Base-by-base conservation (phyloP, 2,888 invertebrate species). In the Gerris lacustris region DNA sequence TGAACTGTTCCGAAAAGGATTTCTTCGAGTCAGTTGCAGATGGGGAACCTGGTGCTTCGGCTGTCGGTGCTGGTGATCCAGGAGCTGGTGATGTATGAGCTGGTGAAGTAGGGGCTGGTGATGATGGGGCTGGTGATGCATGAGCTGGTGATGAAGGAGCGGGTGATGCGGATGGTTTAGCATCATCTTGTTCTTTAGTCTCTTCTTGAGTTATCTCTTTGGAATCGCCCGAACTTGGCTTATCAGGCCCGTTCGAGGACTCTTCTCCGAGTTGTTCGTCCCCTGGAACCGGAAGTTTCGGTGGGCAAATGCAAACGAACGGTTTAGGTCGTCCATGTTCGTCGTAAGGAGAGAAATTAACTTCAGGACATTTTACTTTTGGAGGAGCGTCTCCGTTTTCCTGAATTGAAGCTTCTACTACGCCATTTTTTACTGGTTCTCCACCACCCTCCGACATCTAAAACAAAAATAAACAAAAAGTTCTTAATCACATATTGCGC, bases 1-100 rank as follows among this genome's bases (percentile, higher is more conserved):
- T 87, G 80, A 93, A 93, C 70, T 86, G 86, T 71, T 88, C 88
- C 17, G 64, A 64, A 44, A 68, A 67, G 7, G 15, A 64, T 45
- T 63, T 43, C 17, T 11, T 44, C 18, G 67, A 9, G 9, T 67
- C 67, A 7, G 6, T 43, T 7, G 67, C 43, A 67, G 31, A 64
- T 55, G 55, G 55, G 9, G 9, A 9, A 11, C 15, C 15, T 15
- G 9, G 55, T 55, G 6, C 47, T 47, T 55, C 55, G 11, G 9
- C 15, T 55, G 55, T 2, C 1, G 31, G 31, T 31, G 31, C 31
- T 31, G 31, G 31, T 31, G 31, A 31, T 31, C 31, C 31, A 31
- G 31, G 31, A 31, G 31, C 31, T 31, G 31, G 31, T 31, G 31
- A 31, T 31, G 31, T 31, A 31, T 31, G 31, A 31, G 31, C 31